Evolutionary conservation across 2,113 vertebrate species (phyloP).

Genomic region (Sylvia atricapilla): DNA sequence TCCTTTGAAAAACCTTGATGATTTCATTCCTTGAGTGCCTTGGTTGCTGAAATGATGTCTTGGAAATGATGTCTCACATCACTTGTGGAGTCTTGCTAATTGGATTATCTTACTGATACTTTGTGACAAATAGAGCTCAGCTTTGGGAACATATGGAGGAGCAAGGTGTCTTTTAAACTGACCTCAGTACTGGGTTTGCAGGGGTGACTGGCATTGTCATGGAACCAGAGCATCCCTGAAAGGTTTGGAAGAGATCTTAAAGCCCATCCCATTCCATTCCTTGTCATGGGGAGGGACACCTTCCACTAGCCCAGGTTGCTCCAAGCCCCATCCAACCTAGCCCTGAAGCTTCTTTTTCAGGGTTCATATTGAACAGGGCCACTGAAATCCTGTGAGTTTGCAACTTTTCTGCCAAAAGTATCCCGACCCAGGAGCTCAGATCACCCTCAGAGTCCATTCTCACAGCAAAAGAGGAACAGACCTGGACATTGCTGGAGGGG

Average conservation of each 20-base stretch:
- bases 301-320: not conserved
- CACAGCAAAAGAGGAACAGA: not conserved
- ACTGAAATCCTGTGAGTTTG: not conserved
- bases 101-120: not conserved
- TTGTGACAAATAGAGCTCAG: not conserved
- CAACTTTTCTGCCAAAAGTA: not conserved
- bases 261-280: not conserved
- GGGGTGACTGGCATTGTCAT: not conserved
- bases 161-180: not conserved
- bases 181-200: not conserved
- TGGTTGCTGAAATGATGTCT: not conserved
- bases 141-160: not conserved
- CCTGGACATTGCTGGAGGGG: not conserved
- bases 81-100: not conserved
- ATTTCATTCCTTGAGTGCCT: not conserved
- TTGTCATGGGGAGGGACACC: not conserved
- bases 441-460: not conserved
- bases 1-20: not conserved
- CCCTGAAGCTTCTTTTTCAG: not conserved
- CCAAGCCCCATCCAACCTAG: rapidly evolving
- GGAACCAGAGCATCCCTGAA: not conserved
- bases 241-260: not conserved
- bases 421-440: not conserved
- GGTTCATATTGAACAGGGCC: not conserved
- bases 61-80: not conserved